Conservation (phyloP, 2,113 vertebrate genomes). For the Nothoprocta perdicaria region DNA sequence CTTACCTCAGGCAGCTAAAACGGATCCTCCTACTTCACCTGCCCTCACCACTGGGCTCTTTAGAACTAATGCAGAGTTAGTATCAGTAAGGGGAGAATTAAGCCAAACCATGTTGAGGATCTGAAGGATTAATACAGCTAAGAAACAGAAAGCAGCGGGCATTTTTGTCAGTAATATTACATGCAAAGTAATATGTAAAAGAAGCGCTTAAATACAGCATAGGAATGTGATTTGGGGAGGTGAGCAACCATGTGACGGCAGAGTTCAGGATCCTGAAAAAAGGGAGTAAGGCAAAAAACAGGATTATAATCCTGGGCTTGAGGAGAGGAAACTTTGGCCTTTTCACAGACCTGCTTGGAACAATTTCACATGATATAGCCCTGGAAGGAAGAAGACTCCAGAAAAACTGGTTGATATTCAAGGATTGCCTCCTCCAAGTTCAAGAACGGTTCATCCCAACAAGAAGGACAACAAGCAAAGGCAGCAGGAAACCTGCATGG, state of each 20-base stretch:
- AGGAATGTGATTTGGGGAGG: background rate
- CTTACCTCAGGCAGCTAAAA: background rate
- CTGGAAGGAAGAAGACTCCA: background rate
- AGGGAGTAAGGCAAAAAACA: background rate
- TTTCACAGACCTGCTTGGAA: background rate
- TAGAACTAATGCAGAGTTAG: background rate
- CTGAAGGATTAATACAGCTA: background rate
- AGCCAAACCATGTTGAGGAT: background rate
- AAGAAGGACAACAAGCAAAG: too few species aligned
- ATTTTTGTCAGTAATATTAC: background rate
- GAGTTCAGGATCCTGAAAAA: too few species aligned
- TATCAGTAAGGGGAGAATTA: background rate
- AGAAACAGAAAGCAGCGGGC: background rate
- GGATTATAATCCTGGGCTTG: background rate
- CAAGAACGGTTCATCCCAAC: too few species aligned
- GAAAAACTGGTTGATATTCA: background rate
- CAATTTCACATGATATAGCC: background rate
- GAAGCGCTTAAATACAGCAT: background rate
- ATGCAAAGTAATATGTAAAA: background rate
- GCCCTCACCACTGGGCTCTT: background rate
- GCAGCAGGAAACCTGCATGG: background rate
- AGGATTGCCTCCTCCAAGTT: background rate
- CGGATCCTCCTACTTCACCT: rapidly evolving
- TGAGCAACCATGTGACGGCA: too few species aligned
- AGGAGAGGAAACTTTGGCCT: background rate